These are phyloP conservation scores for Ceriagrion tenellum DNA, from an alignment of 2,888 invertebrate genomes.

Conservation along the genomic window DNA sequence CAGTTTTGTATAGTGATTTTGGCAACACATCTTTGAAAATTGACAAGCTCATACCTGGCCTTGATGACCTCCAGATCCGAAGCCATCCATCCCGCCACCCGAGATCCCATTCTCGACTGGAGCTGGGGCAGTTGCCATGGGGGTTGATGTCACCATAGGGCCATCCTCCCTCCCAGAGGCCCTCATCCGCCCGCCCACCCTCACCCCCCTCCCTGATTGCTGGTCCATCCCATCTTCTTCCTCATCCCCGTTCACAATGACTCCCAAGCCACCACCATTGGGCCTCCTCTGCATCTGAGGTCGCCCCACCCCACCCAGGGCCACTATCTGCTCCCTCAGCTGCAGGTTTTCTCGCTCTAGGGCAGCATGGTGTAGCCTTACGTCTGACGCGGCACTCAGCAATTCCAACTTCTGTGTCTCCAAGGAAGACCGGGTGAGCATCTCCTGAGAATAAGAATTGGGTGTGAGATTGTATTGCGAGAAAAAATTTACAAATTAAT, in stretches of 20 bases:
- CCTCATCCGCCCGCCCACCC: constrained; percentile 64
- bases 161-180: constrained; percentile 74
- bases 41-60: constrained; percentile 14
- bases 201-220: constrained; percentile 69
- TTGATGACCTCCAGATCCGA: constrained; percentile 16
- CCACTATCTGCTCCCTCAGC: constrained; percentile 79
- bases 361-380: constrained; percentile 91
- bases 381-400: constrained; percentile 94
- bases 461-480: not conserved
- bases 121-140: constrained; percentile 76
- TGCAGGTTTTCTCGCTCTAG: constrained; percentile 93
- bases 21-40: not conserved
- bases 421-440: constrained; percentile 91
- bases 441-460: constrained; percentile 82
- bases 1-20: too few species aligned
- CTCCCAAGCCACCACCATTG: not conserved
- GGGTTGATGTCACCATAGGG: constrained; percentile 77
- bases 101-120: constrained; percentile 38
- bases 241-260: constrained; percentile 16
- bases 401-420: constrained; percentile 97
- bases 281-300: constrained; percentile 45
- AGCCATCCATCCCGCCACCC: constrained; percentile 20
- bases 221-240: constrained; percentile 21
- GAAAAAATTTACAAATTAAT: constrained; percentile 10
- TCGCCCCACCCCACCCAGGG: constrained; percentile 31